Conservation (phyloP, 2,888 invertebrate species). For the Drosophila subsilvestris region DNA sequence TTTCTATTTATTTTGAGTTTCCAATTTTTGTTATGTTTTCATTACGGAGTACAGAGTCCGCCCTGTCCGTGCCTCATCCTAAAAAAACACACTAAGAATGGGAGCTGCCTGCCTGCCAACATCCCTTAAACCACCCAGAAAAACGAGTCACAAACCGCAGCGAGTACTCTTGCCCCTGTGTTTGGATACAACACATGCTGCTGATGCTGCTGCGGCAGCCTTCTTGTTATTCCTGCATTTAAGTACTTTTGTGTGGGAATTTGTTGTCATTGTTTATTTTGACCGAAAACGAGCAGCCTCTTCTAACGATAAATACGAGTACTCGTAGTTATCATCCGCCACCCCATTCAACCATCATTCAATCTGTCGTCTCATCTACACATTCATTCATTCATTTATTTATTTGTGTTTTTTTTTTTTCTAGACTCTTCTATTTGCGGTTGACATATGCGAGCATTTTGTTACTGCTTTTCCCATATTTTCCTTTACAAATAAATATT, state of each 20-base stretch:
- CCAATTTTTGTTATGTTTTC: conserved; percentile 71
- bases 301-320: conserved; percentile 12
- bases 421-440: conserved; percentile 20
- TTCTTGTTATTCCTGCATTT: conserved; percentile 59
- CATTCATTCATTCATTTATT: conserved; percentile 40
- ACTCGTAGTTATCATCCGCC: not conserved
- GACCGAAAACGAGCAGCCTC: conserved; percentile 51
- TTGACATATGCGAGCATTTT: conserved; percentile 25
- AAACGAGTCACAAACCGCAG: conserved; percentile 12
- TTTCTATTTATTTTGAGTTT: conserved; percentile 71
- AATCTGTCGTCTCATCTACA: conserved; percentile 24
- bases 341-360: conserved; percentile 17
- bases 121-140: conserved; percentile 48
- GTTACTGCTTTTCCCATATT: conserved; percentile 26
- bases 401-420: conserved; percentile 57
- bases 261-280: conserved; percentile 76
- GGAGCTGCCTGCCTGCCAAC: conserved; percentile 38
- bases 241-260: conserved; percentile 74
- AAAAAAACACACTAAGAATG: conserved; percentile 42
- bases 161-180: conserved; percentile 27
- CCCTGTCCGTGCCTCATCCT: conserved; percentile 44
- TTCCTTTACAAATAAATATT: conserved; percentile 48
- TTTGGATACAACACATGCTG: conserved; percentile 65
- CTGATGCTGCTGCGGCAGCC: conserved; percentile 55
- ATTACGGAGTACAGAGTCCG: conserved; percentile 60